Evolutionary conservation across 2,888 invertebrate species (phyloP).

Genomic region (Perdita meconis): DNA sequence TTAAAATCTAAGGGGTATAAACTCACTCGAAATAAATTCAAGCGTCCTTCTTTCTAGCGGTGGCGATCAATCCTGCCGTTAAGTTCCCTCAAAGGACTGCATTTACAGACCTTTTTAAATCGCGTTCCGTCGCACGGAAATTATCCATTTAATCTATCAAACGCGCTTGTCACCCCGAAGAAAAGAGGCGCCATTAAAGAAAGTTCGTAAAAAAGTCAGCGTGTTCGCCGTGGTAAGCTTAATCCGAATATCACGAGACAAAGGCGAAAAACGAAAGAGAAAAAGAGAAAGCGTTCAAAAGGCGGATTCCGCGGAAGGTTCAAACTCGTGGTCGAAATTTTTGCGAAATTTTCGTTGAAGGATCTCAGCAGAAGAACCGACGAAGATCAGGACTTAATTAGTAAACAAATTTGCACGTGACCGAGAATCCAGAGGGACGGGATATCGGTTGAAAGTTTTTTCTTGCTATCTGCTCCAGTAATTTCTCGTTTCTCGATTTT

Average conservation of each 20-base stretch:
- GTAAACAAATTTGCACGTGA: slow-evolving; percentile 12
- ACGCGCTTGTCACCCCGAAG: slow-evolving; percentile 7
- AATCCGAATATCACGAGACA: neutral
- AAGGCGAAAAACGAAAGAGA: neutral
- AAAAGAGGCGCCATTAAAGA: slow-evolving; percentile 20
- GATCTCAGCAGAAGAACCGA: neutral
- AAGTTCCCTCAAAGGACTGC: slow-evolving; percentile 20
- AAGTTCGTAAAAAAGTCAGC: slow-evolving; percentile 6
- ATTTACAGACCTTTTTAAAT: slow-evolving; percentile 20
- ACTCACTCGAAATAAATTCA: slow-evolving; percentile 39
- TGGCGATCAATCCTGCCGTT: slow-evolving; percentile 43
- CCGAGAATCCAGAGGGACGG: neutral
- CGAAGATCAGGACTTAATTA: neutral
- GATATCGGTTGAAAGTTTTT: slow-evolving; percentile 1
- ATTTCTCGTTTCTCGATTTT: slow-evolving; percentile 2
- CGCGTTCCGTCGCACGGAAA: slow-evolving; percentile 14
- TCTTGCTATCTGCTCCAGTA: neutral
- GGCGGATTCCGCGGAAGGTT: neutral
- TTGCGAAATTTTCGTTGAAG: neutral
- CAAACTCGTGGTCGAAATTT: neutral
- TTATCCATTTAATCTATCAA: slow-evolving; percentile 31
- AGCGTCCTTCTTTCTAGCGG: slow-evolving; percentile 17
- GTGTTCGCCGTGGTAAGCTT: neutral
- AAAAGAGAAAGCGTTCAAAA: neutral
- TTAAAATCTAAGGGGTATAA: slow-evolving; percentile 41